Evolutionary conservation across 2,888 invertebrate genomes (phyloP).

Genomic region (Drosophila conformis): DNA sequence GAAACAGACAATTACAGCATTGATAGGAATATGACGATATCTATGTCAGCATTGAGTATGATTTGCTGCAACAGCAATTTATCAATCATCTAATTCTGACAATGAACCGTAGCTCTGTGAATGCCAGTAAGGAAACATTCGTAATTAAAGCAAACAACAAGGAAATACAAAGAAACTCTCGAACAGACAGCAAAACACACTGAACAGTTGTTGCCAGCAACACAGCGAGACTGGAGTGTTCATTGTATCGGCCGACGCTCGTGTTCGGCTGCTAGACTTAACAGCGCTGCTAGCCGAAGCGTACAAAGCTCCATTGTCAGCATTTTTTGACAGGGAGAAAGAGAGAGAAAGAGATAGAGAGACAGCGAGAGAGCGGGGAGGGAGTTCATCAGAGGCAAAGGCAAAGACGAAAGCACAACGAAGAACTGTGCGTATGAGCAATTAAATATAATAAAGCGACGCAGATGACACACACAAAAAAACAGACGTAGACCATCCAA

Average conservation of each 20-base stretch:
- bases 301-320: slow-evolving; percentile 54
- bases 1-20: slow-evolving; percentile 2
- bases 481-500: slow-evolving; percentile 22
- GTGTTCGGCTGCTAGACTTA: slow-evolving; percentile 20
- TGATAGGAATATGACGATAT: slow-evolving; percentile 35
- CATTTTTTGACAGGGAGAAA: slow-evolving; percentile 52
- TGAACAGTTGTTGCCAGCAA: slow-evolving; percentile 21
- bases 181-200: slow-evolving; percentile 7
- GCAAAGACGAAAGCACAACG: slow-evolving; percentile 31
- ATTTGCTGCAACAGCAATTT: slow-evolving; percentile 66
- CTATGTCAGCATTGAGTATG: slow-evolving; percentile 48
- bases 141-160: slow-evolving; percentile 72
- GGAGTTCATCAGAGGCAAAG: slow-evolving; percentile 6
- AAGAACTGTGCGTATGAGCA: slow-evolving; percentile 66
- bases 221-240: slow-evolving; percentile 8
- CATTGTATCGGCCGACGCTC: slow-evolving; percentile 6
- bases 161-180: slow-evolving; percentile 47
- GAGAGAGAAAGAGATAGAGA: slow-evolving; percentile 2
- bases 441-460: slow-evolving; percentile 69
- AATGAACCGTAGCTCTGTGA: slow-evolving; percentile 32
- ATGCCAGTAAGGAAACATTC: slow-evolving; percentile 46
- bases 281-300: slow-evolving; percentile 32
- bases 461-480: slow-evolving; percentile 50
- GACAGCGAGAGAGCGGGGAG: not conserved
- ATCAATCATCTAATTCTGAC: slow-evolving; percentile 67